Conservation (phyloP, 2,888 invertebrate genomes). For the Brenthis daphne region DNA sequence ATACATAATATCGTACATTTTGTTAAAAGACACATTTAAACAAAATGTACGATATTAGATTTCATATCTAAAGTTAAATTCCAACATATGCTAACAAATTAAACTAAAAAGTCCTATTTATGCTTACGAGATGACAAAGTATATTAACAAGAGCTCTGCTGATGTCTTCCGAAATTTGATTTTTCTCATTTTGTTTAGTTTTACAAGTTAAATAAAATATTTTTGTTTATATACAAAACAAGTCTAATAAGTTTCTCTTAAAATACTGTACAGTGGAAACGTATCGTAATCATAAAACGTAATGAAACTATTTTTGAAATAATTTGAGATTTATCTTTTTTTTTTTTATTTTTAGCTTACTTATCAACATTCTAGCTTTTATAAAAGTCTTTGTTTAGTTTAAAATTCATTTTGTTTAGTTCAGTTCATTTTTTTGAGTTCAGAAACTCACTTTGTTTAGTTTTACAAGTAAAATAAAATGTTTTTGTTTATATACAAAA, state of each 20-base stretch:
- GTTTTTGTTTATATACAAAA: neutral
- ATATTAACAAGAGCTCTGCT: conserved; percentile 14
- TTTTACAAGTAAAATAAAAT: conserved; percentile 3
- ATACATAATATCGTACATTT: too few species aligned
- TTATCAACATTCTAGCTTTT: too few species aligned
- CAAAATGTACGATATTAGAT: conserved; percentile 8
- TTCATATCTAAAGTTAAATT: conserved; percentile 10
- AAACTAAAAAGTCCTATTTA: conserved; percentile 27
- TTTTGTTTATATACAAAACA: neutral
- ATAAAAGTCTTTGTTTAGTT: too few species aligned
- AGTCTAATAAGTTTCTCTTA: too few species aligned
- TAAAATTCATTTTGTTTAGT: too few species aligned
- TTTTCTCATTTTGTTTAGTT: neutral
- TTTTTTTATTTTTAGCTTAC: too few species aligned
- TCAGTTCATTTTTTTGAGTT: too few species aligned
- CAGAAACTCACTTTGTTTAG: neutral
- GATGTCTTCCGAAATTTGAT: neutral
- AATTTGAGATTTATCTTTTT: too few species aligned
- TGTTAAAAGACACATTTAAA: conserved; percentile 3
- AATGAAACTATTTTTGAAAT: too few species aligned
- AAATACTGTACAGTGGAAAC: too few species aligned
- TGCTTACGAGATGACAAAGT: conserved; percentile 22
- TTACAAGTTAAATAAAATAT: neutral
- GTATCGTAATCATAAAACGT: too few species aligned
- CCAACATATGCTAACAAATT: conserved; percentile 20